Evolutionary conservation across 2,797 vertebrate species (phyloP), one percentile per base, ranked within the genome.

Genomic region (Lindbergichthys nudifrons): DNA sequence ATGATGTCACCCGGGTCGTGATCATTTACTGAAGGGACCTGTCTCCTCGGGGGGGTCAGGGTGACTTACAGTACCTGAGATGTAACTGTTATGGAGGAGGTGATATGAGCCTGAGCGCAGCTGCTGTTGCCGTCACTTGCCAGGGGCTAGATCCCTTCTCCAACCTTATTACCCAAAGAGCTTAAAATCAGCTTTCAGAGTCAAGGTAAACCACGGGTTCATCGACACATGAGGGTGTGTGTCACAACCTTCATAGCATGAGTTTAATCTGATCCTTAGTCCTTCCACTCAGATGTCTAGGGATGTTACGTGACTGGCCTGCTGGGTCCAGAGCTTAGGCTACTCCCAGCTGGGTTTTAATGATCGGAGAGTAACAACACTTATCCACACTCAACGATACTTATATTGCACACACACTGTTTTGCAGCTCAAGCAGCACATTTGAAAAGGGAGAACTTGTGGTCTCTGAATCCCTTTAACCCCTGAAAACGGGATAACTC

Each of bases 1-100:
- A 92, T 90, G 90, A 93, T 89, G 88, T 82, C 77, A 81, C 77
- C 72, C 18, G 2, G 77, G 77, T 86, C 52, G 65, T 58, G 79
- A 82, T 84, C 70, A 63, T 87, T 88, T 82, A 71, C 80, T 74
- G 74, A 82, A 69, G 80, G 81, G 72, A 77, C 61, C 81, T 84
- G 82, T 90, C 82, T 87, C 91, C 82, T 66, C 77, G 11, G 84
- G 90, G 87, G 48, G 78, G 70, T 56, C 84, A 39, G 75, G 74
- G 39, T 80, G 86, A 86, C 81, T 83, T 71, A 60, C 70, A 75
- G 59, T 73, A 81, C 77, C 80, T 59, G 73, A 79, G 74, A 83
- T 32, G 4, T n/a, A 45, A 39, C 63, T 19, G 63, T 75, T 75
- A 73, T 74, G 58, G 70, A 63, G 77, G 72, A 85, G 71, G 73